Base-by-base conservation (phyloP, 2,797 vertebrate genomes). In the Huso huso region DNA sequence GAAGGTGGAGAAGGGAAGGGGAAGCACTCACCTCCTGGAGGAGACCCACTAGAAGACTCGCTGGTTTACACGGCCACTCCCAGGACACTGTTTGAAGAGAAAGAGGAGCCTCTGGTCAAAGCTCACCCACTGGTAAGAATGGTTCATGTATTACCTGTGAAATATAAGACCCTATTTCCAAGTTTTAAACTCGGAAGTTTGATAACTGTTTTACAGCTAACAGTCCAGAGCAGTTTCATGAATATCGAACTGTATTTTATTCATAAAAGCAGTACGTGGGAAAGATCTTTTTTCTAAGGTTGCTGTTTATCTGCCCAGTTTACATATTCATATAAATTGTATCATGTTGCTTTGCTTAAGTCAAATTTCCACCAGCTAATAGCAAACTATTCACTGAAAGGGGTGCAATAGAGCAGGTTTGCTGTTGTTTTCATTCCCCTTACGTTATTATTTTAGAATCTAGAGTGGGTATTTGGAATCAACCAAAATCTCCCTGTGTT, bases 391-490 rank as follows among this genome's bases (percentile, higher is more conserved):
- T 55, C n/a, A 4, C 6, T 8, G 6, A 10, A 55, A 55, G 9
- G n/a, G 4, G 6, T n/a, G n/a, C 9, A 6, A 10, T 10, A 8
- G 9, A 10, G 52, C 3, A 55, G 6, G 52, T 0, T 55, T 55
- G 3, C 4, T 55, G 9, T 55, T 10, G 9, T 10, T 10, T 23
- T 23, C 18, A 9, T 62, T 62, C 6, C 7, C 23, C 12, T 62
- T 9, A 62, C 8, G 18, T 62, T 12, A 73, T 1, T 72, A 61
- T 69, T 66, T 74, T 72, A 98, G 96, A 88, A 81, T 62, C 80
- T 94, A 68, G 78, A 88, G 0, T 93, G 94, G 93, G 86, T 84
- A 0, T 89, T 89, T 51, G 97, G 96, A 2, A 91, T 90, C 78
- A 96, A 93, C 78, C 86, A 78, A 48, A 73, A 72, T 2, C 84